Evolutionary conservation across 1,140 invertebrate species (phyloP).

Genomic region (Hermetia illucens): DNA sequence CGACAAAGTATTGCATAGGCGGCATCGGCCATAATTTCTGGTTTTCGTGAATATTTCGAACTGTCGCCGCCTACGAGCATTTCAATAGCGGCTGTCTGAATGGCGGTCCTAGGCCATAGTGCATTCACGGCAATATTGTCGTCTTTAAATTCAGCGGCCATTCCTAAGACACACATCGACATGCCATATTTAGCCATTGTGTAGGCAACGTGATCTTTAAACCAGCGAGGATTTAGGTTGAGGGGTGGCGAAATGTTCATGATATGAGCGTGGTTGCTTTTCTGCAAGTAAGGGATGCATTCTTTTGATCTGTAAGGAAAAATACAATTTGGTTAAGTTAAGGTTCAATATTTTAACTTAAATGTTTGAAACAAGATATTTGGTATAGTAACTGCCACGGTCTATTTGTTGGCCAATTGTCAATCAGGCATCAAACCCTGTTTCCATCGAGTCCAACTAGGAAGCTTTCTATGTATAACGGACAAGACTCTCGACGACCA

Average conservation of each 20-base stretch:
- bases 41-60: slow-evolving; percentile 50
- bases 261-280: slow-evolving; percentile 87
- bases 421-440: too few species aligned
- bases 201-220: slow-evolving; percentile 86
- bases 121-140: slow-evolving; percentile 89
- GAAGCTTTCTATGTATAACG: too few species aligned
- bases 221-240: slow-evolving; percentile 83
- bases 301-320: slow-evolving; percentile 78
- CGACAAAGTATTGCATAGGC: slow-evolving; percentile 75
- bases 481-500: too few species aligned
- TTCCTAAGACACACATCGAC: slow-evolving; percentile 96
- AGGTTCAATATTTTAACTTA: too few species aligned
- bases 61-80: slow-evolving; percentile 71
- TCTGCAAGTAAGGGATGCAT: slow-evolving; percentile 80
- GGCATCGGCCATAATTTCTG: slow-evolving; percentile 91
- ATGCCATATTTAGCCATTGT: slow-evolving; percentile 99
- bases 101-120: slow-evolving; percentile 91
- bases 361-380: not conserved
- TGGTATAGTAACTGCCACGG: too few species aligned
- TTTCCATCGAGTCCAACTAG: too few species aligned
- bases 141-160: slow-evolving; percentile 80
- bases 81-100: slow-evolving; percentile 91
- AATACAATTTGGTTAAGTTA: too few species aligned
- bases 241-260: slow-evolving; percentile 92
- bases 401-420: too few species aligned